Base-by-base conservation (phyloP, 1,140 invertebrate genomes). In the Druon quercuslanigerum region DNA sequence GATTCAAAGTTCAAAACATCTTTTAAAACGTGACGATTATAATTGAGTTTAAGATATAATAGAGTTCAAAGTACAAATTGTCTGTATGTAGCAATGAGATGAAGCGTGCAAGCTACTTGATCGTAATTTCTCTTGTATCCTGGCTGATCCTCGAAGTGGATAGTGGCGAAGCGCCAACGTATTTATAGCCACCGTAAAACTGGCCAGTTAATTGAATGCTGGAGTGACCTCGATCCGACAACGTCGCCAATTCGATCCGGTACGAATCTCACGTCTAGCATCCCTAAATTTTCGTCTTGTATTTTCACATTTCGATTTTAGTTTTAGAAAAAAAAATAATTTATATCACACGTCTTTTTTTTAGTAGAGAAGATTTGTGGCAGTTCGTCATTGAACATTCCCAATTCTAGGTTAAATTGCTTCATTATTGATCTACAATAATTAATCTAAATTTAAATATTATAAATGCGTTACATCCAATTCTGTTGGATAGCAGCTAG, bases 111-210 rank as follows among this genome's bases (percentile, higher is more conserved):
- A 46, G 60, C 25, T 66, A 66, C 60, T 66, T 66, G 60, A 66
- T 33, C 60, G 60, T 25, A 66, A 75, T 66, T 66, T 75, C 56
- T 60, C 19, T 16, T 12, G 17, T 71, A 17, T 17, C 50, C 19
- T 25, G 13, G n/a, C 74, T 52, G 74, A 81, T 79, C 74, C 73
- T 50, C 25, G 20, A 77, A 79, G 51, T 70, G 71, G 56, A 75
- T 77, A 75, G 78, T 75, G 66, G 60, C 71, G 76, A 76, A 72
- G 79, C 73, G 76, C 73, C 25, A 70, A 83, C 72, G 78, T 82
- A 83, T 85, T 83, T 82, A 85, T 50, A 76, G 80, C 72, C 54
- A 57, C 79, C 80, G 72, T 85, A 85, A 85, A 85, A 80, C 71
- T 77, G 25, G 57, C 19, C 72, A 57, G 54, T 82, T 85, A 80